Evolutionary conservation across 2,113 vertebrate species (phyloP).

Genomic region (Ptyas mucosa): DNA sequence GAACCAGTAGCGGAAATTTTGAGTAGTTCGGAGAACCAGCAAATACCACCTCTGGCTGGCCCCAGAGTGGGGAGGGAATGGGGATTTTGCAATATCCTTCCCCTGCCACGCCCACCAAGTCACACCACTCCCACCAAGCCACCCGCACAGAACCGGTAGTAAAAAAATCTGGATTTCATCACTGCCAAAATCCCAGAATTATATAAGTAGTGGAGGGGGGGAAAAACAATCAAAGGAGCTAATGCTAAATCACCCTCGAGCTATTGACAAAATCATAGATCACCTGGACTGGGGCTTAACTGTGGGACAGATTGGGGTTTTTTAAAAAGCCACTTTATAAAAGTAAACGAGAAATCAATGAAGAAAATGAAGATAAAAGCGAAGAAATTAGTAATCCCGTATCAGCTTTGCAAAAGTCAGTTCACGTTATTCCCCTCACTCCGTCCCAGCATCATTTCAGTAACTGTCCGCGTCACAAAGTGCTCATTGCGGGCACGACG

Average conservation of each 20-base stretch:
- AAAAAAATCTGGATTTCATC: no score
- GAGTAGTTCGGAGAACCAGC: no score
- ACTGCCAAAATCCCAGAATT: not conserved
- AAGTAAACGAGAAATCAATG: not conserved
- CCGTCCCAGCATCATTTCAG: not conserved
- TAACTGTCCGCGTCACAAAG: not conserved
- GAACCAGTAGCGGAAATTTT: no score
- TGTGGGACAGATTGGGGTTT: not conserved
- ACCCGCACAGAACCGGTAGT: no score
- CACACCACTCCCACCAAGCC: no score
- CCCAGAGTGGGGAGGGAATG: no score
- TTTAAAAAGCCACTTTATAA: not conserved
- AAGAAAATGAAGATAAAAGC: not conserved
- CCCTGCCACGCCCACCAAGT: no score
- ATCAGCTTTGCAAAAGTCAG: not conserved
- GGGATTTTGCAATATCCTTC: no score
- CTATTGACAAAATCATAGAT: not conserved
- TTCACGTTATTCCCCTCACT: not conserved
- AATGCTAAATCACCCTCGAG: not conserved
- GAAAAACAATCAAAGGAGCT: not conserved
- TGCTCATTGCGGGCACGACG: not conserved
- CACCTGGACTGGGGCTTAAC: not conserved
- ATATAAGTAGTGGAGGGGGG: not conserved
- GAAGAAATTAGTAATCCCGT: not conserved
- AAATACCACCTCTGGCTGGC: no score